phyloP scores from a whole-genome alignment of 2,797 vertebrate genomes.

The Hippoglossus hippoglossus region DNA sequence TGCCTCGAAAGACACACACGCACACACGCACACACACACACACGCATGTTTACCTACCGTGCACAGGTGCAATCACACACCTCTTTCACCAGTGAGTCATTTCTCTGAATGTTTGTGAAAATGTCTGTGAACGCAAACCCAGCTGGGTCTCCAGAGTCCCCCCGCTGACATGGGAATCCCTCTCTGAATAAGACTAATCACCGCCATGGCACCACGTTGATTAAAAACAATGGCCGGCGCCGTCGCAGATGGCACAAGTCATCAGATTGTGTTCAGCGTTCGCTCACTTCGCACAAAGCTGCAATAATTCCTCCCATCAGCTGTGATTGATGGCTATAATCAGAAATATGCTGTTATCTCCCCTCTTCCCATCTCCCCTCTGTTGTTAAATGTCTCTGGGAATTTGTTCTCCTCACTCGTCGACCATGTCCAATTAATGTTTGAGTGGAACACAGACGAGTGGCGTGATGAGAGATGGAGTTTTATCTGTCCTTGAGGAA shows the following conservation, averaged over 20 bases:
- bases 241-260: constrained; percentile 71
- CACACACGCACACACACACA: background rate
- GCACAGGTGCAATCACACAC: constrained; percentile 12
- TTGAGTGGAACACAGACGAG: constrained; percentile 58
- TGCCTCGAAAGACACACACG: constrained; percentile 20
- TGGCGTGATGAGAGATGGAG: constrained; percentile 55
- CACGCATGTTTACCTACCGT: constrained; percentile 18
- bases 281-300: constrained; percentile 62
- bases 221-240: constrained; percentile 71
- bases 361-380: constrained; percentile 51
- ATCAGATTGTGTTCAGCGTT: constrained; percentile 74
- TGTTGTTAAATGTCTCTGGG: constrained; percentile 66
- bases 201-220: constrained; percentile 63
- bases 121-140: constrained; percentile 36
- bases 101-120: constrained; percentile 27
- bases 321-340: constrained; percentile 72
- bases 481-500: constrained; percentile 81
- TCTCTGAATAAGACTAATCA: constrained; percentile 75
- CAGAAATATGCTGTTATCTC: constrained; percentile 51
- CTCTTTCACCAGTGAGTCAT: constrained; percentile 20
- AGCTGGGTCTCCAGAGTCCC: constrained; percentile 46
- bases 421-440: constrained; percentile 79
- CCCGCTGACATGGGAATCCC: constrained; percentile 66
- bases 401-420: constrained; percentile 73
- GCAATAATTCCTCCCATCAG: constrained; percentile 66